A percentile compares a stretch with the other conserved stretches of the same genome.
These are phyloP conservation scores for Oegoconia quadripuncta DNA, from an alignment of 2,888 invertebrate genomes.

Conservation along the genomic window DNA sequence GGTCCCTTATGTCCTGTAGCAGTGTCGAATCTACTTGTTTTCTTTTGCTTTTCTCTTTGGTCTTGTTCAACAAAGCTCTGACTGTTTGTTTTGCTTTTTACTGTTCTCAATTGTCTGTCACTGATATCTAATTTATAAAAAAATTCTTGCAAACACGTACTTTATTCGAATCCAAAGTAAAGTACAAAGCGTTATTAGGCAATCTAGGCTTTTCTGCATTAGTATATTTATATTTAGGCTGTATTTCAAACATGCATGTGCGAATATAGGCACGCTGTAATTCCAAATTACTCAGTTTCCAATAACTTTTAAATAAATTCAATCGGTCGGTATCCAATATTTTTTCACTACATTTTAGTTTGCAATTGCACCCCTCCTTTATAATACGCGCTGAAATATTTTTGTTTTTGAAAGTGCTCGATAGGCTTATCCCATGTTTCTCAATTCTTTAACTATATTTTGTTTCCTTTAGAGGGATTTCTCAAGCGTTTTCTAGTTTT, in stretches of 20 bases:
- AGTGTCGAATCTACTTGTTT: slow-evolving; percentile 16
- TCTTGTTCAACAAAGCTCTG: slow-evolving; percentile 14
- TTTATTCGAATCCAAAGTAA: slow-evolving; percentile 6
- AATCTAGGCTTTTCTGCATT: slow-evolving; percentile 5
- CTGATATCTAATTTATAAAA: slow-evolving; percentile 17
- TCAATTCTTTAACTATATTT: slow-evolving; percentile 5
- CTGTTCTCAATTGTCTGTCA: slow-evolving; percentile 14
- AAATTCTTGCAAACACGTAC: slow-evolving; percentile 18
- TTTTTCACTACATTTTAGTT: slow-evolving; percentile 8
- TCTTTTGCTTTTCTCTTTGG: slow-evolving; percentile 19
- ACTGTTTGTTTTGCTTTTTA: slow-evolving; percentile 12
- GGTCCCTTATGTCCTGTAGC: slow-evolving; percentile 15
- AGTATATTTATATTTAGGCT: slow-evolving; percentile 12
- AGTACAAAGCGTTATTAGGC: slow-evolving; percentile 13
- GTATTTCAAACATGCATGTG: slow-evolving; percentile 6
- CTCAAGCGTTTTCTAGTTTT: no score
- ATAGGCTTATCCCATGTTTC: no score
- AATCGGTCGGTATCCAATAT: slow-evolving; percentile 4
- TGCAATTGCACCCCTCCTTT: slow-evolving; percentile 8
- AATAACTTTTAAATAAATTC: slow-evolving; percentile 5
- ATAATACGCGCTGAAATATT: slow-evolving; percentile 4
- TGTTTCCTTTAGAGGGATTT: no score
- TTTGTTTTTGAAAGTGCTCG: no score
- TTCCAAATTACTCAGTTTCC: slow-evolving; percentile 4
- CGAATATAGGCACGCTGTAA: slow-evolving; percentile 1